These are phyloP conservation scores for Calephelis nemesis DNA, from an alignment of 1,140 invertebrate genomes.

Conservation along the genomic window DNA sequence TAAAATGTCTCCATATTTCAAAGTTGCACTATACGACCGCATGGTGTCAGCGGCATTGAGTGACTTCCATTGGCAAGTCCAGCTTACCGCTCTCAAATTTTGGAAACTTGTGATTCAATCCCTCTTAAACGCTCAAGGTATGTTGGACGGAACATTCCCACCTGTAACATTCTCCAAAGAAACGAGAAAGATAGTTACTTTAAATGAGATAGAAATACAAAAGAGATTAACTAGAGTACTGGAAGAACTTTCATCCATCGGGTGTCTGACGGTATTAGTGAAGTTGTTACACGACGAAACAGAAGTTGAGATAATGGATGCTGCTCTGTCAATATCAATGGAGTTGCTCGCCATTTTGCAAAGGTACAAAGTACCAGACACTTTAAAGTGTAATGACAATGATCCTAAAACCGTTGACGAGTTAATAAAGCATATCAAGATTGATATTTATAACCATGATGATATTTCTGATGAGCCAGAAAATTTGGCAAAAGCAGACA, in stretches of 20 bases:
- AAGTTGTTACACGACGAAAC: conserved; percentile 84
- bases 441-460: conserved; percentile 27
- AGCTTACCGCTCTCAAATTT: conserved; percentile 84
- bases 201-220: conserved; percentile 84
- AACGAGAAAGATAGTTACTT: conserved; percentile 85
- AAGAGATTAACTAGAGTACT: conserved; percentile 83
- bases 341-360: conserved; percentile 81
- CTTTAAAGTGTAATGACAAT: conserved; percentile 40
- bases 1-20: conserved; percentile 78
- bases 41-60: conserved; percentile 83
- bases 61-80: conserved; percentile 90
- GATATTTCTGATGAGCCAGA: conserved; percentile 24
- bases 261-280: conserved; percentile 84
- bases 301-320: conserved; percentile 84
- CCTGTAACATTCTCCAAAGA: conserved; percentile 88
- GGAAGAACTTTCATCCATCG: conserved; percentile 82
- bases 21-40: conserved; percentile 74
- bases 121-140: conserved; percentile 85
- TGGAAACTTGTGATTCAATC: conserved; percentile 85
- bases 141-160: conserved; percentile 88
- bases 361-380: conserved; percentile 79
- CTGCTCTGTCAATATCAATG: conserved; percentile 79
- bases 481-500: conserved; percentile 40
- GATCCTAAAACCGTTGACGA: conserved; percentile 50
- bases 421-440: conserved; percentile 44